Percentiles rank a stretch among this genome's conserved stretches.
Conservation (phyloP, 2,113 vertebrate genomes). For the Crotalus helleri region DNA sequence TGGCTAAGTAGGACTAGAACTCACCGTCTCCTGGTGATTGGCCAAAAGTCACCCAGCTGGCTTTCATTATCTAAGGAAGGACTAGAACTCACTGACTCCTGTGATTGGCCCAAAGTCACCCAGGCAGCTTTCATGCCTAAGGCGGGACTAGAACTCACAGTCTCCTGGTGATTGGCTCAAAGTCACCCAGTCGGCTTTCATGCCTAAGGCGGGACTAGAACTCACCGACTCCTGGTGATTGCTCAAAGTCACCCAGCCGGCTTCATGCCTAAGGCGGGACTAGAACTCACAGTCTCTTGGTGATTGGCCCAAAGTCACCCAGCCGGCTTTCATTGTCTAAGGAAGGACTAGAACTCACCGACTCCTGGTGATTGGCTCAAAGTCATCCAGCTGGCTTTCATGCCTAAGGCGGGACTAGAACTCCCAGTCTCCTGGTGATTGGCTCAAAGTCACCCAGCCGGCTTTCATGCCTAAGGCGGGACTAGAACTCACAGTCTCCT, state of each 20-base stretch:
- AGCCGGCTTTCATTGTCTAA: not conserved
- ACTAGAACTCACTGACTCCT: not conserved
- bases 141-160: not conserved
- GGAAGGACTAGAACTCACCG: accelerated
- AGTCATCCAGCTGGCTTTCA: accelerated
- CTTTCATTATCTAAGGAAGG: not conserved
- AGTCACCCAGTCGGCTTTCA: not conserved
- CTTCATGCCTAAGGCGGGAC: not conserved
- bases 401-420: not conserved
- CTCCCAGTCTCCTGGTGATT: no score
- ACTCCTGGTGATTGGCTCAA: no score
- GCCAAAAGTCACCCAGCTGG: not conserved
- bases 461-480: no score
- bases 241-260: no score
- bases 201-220: not conserved
- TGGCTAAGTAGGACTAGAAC: not conserved
- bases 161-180: not conserved
- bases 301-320: not conserved
- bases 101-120: no score
- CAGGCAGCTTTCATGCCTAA: not conserved
- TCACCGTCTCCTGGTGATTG: not conserved
- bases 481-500: not conserved
- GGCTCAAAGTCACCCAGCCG: no score
- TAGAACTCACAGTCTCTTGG: not conserved
- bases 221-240: not conserved